Evolutionary conservation across 2,797 vertebrate genomes (phyloP).

Genomic region (Phoebastria nigripes): DNA sequence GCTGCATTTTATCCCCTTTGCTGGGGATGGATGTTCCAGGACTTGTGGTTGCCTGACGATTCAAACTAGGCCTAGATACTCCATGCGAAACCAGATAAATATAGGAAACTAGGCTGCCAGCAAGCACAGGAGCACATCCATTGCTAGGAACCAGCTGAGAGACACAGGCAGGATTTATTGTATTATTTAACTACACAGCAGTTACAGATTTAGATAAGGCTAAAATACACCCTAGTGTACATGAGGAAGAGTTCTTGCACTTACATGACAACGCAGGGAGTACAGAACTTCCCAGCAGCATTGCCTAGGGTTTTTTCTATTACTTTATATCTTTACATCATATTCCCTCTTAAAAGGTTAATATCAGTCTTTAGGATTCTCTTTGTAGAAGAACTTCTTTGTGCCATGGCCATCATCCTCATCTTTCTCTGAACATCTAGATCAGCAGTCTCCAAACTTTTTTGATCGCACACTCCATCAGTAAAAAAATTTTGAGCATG

Average conservation of each 20-base stretch:
- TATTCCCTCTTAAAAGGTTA: neutral
- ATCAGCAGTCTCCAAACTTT: neutral
- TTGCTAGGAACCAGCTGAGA: neutral
- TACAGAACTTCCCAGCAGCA: neutral
- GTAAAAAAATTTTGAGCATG: neutral
- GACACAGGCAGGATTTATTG: neutral
- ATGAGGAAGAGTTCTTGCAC: neutral
- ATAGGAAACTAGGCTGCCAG: neutral
- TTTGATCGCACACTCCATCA: rapidly evolving
- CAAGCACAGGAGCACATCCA: neutral
- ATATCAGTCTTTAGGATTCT: neutral
- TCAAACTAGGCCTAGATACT: neutral
- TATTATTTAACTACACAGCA: neutral
- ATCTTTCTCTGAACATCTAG: neutral
- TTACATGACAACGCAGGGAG: neutral
- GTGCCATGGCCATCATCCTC: neutral
- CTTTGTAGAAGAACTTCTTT: neutral
- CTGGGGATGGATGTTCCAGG: neutral
- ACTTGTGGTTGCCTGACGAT: neutral
- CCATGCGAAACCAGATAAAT: neutral
- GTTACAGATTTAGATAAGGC: neutral
- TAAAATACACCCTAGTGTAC: neutral
- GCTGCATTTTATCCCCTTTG: neutral
- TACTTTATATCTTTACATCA: neutral
- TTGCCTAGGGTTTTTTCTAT: neutral